Conservation (phyloP, 92 coral and sea anemone species). For the Siderastrea radians region DNA sequence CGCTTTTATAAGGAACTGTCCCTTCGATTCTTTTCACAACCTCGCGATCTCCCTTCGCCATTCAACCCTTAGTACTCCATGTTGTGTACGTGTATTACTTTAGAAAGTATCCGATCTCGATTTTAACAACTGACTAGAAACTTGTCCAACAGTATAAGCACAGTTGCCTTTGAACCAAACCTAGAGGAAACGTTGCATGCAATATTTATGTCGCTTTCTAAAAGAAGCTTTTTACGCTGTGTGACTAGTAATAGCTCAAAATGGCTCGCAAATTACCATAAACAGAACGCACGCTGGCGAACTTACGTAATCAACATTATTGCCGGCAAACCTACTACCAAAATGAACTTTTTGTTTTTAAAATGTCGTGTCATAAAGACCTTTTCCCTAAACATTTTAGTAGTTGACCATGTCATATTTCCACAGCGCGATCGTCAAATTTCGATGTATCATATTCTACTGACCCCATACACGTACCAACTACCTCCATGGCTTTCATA, state of each 20-base stretch:
- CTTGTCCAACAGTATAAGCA: neutral
- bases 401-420: too few species aligned
- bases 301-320: neutral
- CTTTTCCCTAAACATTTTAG: too few species aligned
- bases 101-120: neutral
- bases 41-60: neutral
- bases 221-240: neutral
- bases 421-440: neutral
- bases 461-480: neutral
- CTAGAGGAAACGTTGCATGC: neutral
- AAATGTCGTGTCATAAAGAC: neutral
- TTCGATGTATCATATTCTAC: neutral
- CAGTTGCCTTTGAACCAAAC: neutral
- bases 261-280: slow-evolving; percentile 8
- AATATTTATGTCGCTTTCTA: neutral
- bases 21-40: neutral
- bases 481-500: neutral
- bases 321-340: neutral
- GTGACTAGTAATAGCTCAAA: neutral
- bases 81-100: neutral
- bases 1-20: too few species aligned
- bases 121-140: neutral
- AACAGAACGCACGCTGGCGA: neutral
- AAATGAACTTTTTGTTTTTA: neutral
- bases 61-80: too few species aligned